Evolutionary conservation across 2,113 vertebrate species (phyloP), one percentile per base, ranked within the genome.

Genomic region (Thryonomys swinderianus): DNA sequence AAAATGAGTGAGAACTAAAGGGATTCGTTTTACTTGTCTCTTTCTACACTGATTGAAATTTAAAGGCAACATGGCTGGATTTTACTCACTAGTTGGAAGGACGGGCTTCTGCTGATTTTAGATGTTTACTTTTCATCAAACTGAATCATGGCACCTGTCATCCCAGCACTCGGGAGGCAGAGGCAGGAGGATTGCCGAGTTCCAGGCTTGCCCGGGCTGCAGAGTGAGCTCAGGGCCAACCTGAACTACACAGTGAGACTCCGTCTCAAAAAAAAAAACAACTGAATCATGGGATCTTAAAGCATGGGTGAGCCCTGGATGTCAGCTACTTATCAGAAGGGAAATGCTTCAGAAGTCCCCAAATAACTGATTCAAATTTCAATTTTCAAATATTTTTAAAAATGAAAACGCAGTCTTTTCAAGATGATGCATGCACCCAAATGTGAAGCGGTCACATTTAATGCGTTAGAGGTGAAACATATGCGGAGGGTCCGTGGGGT

Each of bases 1-100:
- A 82, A 81, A 62, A 87, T 87, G 83, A 94, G 79, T 91, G 85
- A 86, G 78, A 90, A 51, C 37, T 53, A 3, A 73, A n/a, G 45
- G 45, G 45, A 80, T 21, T 85, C 69, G 55, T 69, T 32, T 51
- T 90, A 45, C 48, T 85, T 79, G 53, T 88, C 81, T 84, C 34
- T 48, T 69, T 85, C 80, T 82, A n/a, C 12, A 14, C 34, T 85
- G 88, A 66, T 37, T 90, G 78, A 61, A 95, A 92, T 95, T 93
- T 79, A 73, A 92, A 97, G 94, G 85, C 66, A 85, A 90, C 67
- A 78, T 64, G 62, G 48, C 37, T 69, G 57, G 61, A 67, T 79
- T 94, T 87, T n/a, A 45, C 79, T 87, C 40, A 45, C 16, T 59
- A 23, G 37, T 85, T 88, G 61, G 57, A 87, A 90, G 66, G 61